Conservation (phyloP, 2,888 invertebrate species). For the Patella pellucida region DNA sequence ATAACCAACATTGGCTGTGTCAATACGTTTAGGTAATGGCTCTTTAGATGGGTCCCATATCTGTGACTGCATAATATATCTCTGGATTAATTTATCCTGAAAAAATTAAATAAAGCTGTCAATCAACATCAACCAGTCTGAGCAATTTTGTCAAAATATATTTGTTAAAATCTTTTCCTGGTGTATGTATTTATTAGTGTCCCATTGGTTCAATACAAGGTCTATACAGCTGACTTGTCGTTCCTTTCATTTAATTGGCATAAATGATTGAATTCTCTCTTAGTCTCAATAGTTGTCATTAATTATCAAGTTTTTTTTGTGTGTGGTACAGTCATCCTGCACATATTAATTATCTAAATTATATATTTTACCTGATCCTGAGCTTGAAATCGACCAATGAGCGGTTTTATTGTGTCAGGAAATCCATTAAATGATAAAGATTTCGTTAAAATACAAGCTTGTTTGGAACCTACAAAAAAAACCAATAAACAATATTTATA, state of each 20-base stretch:
- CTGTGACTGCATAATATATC: slow-evolving; percentile 69
- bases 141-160: background rate
- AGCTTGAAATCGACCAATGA: slow-evolving; percentile 44
- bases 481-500: slow-evolving; percentile 32
- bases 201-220: no score
- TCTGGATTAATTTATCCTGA: slow-evolving; percentile 58
- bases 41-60: slow-evolving; percentile 82
- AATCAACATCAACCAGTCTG: background rate
- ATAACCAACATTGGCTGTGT: slow-evolving; percentile 80
- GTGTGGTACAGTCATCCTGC: no score
- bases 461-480: slow-evolving; percentile 80
- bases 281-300: no score
- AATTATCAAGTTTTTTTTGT: no score
- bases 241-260: no score
- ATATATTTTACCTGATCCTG: no score
- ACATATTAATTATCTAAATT: no score
- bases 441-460: slow-evolving; percentile 87
- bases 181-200: no score
- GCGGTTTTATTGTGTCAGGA: slow-evolving; percentile 53
- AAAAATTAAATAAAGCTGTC: background rate
- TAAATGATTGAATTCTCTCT: no score
- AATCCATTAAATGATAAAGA: slow-evolving; percentile 72
- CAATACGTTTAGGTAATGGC: slow-evolving; percentile 81
- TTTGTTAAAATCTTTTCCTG: no score
- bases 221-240: no score